Percentiles rank a stretch among this genome's conserved stretches.
phyloP scores from a whole-genome alignment of 92 coral and sea anemone species.

The Isaurus tuberculatus region DNA sequence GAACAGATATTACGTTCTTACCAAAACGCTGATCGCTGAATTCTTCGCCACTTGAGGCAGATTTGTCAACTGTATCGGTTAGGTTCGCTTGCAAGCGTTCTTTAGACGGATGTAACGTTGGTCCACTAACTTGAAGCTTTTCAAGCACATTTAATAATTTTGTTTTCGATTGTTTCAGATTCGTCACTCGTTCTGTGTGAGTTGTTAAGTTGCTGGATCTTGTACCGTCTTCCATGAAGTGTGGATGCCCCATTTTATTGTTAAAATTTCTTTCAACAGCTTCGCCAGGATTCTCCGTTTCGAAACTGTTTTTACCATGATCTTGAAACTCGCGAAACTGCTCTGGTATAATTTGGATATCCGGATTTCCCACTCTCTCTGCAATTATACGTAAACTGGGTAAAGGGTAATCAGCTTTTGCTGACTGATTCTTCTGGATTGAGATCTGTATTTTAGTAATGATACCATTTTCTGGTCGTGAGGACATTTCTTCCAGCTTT shows the following conservation, averaged over 20 bases:
- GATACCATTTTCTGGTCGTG: not conserved
- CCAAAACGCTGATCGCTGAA: too few species aligned
- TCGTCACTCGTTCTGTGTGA: not conserved
- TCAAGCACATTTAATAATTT: not conserved
- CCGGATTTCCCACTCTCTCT: not conserved
- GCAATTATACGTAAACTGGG: slow-evolving; percentile 19
- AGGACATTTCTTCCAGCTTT: slow-evolving; percentile 3
- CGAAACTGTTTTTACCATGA: not conserved
- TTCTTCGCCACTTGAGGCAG: too few species aligned
- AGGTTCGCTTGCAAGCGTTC: too few species aligned
- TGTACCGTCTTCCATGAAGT: not conserved
- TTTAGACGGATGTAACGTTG: not conserved
- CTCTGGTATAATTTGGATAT: not conserved
- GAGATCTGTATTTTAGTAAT: not conserved
- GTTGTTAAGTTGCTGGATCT: not conserved
- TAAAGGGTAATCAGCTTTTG: too few species aligned
- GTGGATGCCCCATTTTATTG: not conserved
- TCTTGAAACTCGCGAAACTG: not conserved
- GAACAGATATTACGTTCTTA: too few species aligned
- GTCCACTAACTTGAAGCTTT: not conserved
- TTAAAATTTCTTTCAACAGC: not conserved
- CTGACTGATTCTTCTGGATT: not conserved
- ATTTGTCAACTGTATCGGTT: too few species aligned
- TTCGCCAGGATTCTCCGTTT: not conserved
- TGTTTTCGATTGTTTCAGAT: not conserved